phyloP scores from a whole-genome alignment of 2,797 vertebrate species.

The Gymnothorax javanicus region DNA sequence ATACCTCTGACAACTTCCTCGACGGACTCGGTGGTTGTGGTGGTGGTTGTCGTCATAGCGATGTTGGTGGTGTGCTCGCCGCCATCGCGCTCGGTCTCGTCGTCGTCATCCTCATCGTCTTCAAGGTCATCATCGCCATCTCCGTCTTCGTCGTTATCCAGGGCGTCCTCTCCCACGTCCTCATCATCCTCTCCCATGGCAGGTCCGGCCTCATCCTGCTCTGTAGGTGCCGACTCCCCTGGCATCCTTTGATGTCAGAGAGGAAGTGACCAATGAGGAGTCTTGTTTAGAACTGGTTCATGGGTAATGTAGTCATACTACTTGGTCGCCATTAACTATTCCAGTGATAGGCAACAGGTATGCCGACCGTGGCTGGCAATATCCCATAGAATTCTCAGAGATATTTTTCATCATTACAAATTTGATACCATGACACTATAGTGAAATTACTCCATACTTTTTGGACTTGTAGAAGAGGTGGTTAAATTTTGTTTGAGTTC shows the following conservation, averaged over 20 bases:
- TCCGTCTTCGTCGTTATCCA: slow-evolving; percentile 69
- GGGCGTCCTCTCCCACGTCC: slow-evolving; percentile 74
- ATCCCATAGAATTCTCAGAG: not conserved
- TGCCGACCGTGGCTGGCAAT: not conserved
- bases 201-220: slow-evolving; percentile 74
- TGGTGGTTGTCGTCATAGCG: slow-evolving; percentile 90
- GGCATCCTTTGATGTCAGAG: slow-evolving; percentile 73
- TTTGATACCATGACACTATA: not conserved
- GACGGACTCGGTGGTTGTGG: slow-evolving; percentile 93
- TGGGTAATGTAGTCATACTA: slow-evolving; percentile 12
- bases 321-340: not conserved
- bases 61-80: slow-evolving; percentile 84
- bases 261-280: not conserved
- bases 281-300: not conserved
- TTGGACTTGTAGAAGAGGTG: not conserved
- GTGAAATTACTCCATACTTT: not conserved
- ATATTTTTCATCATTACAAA: not conserved
- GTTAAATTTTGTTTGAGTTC: slow-evolving; percentile 12
- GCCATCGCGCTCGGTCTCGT: slow-evolving; percentile 68
- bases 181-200: slow-evolving; percentile 70
- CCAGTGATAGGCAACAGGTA: not conserved
- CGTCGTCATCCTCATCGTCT: slow-evolving; percentile 76
- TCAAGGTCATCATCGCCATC: slow-evolving; percentile 77
- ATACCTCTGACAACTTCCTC: slow-evolving; percentile 96
- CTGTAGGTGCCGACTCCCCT: slow-evolving; percentile 79